phyloP scores from a whole-genome alignment of 2,113 vertebrate genomes.

The Silurus asotus region DNA sequence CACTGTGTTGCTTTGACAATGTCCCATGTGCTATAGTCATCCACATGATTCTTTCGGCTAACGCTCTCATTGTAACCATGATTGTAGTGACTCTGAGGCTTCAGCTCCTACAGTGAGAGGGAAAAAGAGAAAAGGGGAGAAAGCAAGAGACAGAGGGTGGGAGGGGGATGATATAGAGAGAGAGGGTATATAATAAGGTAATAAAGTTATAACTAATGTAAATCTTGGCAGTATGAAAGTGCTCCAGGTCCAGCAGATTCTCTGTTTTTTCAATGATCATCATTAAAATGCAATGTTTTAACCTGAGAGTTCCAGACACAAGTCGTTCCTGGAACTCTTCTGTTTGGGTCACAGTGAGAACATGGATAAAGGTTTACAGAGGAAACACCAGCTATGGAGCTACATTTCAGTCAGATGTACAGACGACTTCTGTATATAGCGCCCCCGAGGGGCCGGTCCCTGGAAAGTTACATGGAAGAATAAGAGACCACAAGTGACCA shows the following conservation, averaged over 20 bases:
- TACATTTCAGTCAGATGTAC: too few relatives aligned
- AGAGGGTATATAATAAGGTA: background rate
- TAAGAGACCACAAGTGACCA: too few relatives aligned
- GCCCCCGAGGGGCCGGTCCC: too few relatives aligned
- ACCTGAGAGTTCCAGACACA: background rate
- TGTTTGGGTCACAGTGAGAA: too few relatives aligned
- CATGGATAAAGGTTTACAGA: background rate
- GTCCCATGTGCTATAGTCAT: slow-evolving; percentile 99
- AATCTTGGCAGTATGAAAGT: too few relatives aligned
- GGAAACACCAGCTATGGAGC: too few relatives aligned
- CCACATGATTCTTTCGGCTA: slow-evolving; percentile 91
- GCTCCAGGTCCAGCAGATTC: too few relatives aligned
- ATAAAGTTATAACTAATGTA: too few relatives aligned
- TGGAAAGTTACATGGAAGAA: too few relatives aligned
- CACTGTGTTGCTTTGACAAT: slow-evolving; percentile 99
- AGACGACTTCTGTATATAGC: too few relatives aligned
- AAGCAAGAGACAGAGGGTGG: background rate
- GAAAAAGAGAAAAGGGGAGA: background rate
- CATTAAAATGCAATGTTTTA: background rate
- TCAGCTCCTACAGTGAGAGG: slow-evolving; percentile 82
- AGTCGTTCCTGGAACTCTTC: too few relatives aligned
- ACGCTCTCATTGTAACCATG: slow-evolving; percentile 91
- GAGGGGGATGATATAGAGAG: background rate
- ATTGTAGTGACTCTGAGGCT: slow-evolving; percentile 93
- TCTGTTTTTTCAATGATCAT: background rate